phyloP scores from a whole-genome alignment of 1,140 invertebrate genomes.

The Drosophila truncata region DNA sequence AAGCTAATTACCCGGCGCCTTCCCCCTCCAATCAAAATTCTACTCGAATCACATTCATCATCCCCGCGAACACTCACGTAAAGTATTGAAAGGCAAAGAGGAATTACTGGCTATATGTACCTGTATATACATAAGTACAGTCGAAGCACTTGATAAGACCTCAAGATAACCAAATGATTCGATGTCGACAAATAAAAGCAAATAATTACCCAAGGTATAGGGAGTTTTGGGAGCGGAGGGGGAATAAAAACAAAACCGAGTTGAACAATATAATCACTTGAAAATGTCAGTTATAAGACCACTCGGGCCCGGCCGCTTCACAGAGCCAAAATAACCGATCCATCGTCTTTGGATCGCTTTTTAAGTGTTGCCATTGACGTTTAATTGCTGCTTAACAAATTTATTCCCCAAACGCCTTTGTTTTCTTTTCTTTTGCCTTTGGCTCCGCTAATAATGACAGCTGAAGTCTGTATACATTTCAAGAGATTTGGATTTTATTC shows the following conservation, averaged over 20 bases:
- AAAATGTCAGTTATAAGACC: slow-evolving; percentile 58
- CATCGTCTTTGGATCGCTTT: slow-evolving; percentile 50
- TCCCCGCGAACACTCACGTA: slow-evolving; percentile 13
- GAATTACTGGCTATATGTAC: slow-evolving; percentile 15
- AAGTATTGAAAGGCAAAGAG: slow-evolving; percentile 23
- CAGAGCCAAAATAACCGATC: slow-evolving; percentile 34
- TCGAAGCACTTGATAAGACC: slow-evolving; percentile 56
- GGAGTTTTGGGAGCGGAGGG: background rate
- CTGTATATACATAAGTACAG: slow-evolving; percentile 17
- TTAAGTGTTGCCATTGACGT: slow-evolving; percentile 55
- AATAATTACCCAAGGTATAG: slow-evolving; percentile 27
- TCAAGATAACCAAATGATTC: slow-evolving; percentile 52
- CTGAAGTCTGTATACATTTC: slow-evolving; percentile 31
- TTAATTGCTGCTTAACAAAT: slow-evolving; percentile 58
- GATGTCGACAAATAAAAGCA: slow-evolving; percentile 45
- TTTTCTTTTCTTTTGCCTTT: slow-evolving; percentile 21
- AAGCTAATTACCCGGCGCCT: slow-evolving; percentile 61
- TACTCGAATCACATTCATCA: slow-evolving; percentile 32
- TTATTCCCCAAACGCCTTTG: slow-evolving; percentile 31
- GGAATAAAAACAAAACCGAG: slow-evolving; percentile 13
- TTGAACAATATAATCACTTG: slow-evolving; percentile 56
- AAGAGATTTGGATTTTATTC: slow-evolving; percentile 19
- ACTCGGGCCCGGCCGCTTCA: slow-evolving; percentile 7
- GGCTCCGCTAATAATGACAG: slow-evolving; percentile 31
- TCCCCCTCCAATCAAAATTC: slow-evolving; percentile 29